Conservation (phyloP, 2,797 vertebrate species). For the Urophycis tenuis region DNA sequence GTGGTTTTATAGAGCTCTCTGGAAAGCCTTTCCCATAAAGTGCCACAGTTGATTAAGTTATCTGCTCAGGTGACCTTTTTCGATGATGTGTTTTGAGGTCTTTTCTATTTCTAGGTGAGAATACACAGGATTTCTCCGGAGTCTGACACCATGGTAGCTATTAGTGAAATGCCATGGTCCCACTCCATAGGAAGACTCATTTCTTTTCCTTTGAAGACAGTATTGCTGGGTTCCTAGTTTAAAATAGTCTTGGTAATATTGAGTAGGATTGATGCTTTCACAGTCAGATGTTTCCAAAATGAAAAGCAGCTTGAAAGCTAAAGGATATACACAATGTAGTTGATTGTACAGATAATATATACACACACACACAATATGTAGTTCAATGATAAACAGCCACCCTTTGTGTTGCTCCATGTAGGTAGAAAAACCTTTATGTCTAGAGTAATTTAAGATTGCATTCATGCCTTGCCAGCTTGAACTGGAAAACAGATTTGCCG, state of each 20-base stretch:
- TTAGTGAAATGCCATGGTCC: conserved; percentile 22
- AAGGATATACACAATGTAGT: neutral
- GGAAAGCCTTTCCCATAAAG: too few relatives aligned
- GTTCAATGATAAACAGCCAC: neutral
- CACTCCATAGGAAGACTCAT: conserved; percentile 12
- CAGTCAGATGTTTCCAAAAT: neutral
- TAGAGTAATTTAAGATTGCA: neutral
- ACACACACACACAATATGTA: neutral
- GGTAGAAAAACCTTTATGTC: conserved; percentile 1
- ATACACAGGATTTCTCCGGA: conserved; percentile 39
- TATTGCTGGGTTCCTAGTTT: neutral
- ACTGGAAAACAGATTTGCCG: conserved; percentile 39
- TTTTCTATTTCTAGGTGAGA: conserved; percentile 42
- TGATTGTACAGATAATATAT: neutral
- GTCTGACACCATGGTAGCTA: conserved; percentile 34
- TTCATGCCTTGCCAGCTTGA: conserved; percentile 39
- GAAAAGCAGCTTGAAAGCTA: neutral
- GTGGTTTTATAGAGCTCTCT: neutral
- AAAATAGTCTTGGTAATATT: neutral
- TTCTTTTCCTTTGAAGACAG: neutral
- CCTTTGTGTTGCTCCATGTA: neutral
- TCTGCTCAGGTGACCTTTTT: conserved; percentile 60
- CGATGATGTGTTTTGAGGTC: conserved; percentile 33
- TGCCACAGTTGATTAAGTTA: conserved; percentile 52
- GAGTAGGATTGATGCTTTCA: neutral